Conservation (phyloP, 2,888 invertebrate species). For the Hoplodrina blanda region DNA sequence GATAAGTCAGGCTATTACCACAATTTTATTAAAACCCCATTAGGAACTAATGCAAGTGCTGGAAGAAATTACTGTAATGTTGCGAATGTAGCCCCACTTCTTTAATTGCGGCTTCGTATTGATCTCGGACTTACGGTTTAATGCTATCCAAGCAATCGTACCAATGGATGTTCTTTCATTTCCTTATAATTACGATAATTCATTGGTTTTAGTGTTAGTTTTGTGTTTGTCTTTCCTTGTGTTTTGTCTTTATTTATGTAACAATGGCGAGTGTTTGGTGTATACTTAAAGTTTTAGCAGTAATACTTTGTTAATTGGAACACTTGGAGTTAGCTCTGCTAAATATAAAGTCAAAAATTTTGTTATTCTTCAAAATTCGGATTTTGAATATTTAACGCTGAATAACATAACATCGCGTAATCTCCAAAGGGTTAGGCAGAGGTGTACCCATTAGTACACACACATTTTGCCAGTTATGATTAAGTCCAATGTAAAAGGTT, state of each 20-base stretch:
- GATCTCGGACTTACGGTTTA: slow-evolving; percentile 39
- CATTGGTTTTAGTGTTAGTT: slow-evolving; percentile 19
- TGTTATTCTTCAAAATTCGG: too few relatives aligned
- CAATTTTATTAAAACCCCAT: slow-evolving; percentile 58
- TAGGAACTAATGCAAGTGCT: slow-evolving; percentile 46
- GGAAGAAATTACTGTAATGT: slow-evolving; percentile 38
- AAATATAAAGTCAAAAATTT: too few relatives aligned
- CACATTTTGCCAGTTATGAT: too few relatives aligned
- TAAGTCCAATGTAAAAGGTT: too few relatives aligned
- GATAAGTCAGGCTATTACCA: slow-evolving; percentile 40
- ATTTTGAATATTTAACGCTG: too few relatives aligned
- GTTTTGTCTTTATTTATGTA: neutral
- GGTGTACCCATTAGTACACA: too few relatives aligned
- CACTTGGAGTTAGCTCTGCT: too few relatives aligned
- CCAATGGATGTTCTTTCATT: slow-evolving; percentile 35
- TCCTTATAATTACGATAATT: slow-evolving; percentile 45
- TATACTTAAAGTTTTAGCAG: too few relatives aligned
- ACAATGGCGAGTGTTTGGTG: neutral
- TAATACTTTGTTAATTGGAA: too few relatives aligned
- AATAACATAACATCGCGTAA: too few relatives aligned
- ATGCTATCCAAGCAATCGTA: slow-evolving; percentile 22
- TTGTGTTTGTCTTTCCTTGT: neutral
- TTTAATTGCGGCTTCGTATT: slow-evolving; percentile 55
- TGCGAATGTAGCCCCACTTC: slow-evolving; percentile 52
- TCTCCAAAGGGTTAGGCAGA: too few relatives aligned